Base-by-base conservation (phyloP, 2,797 vertebrate species). In the Mus spretus region DNA sequence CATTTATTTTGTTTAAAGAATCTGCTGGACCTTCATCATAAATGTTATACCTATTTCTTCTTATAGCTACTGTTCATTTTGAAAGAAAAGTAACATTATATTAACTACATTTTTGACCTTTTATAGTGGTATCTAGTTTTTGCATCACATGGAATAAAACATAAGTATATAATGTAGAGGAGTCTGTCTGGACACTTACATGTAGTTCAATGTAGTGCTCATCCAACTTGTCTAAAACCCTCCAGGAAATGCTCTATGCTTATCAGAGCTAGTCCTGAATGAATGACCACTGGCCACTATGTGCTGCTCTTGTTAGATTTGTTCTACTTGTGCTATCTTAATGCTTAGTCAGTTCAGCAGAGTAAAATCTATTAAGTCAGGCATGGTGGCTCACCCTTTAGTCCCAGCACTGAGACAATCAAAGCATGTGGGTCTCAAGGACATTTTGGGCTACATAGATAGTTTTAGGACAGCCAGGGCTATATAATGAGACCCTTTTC, bases 81-180 rank as follows among this genome's bases (percentile, higher is more conserved):
- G 67, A 90, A 94, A 91, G 72, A 75, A 96, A 91, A 90, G 37
- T 65, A 77, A 3, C 75, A 37, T 26, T 91, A 22, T 96, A 59
- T 87, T 57, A 92, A 34, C 40, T 87, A 0, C 57, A 20, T 70
- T 50, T 65, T 91, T 92, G 84, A 55, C 40, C 53, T 50, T 95
- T 89, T 95, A 53, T 89, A 89, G 81, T 81, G 40, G 61, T 44
- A 8, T 82, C 47, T 96, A 26, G 26, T 67, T 67, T 95, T 78
- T 89, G 65, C 1, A 50, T 90, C 74, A 37, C 3, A 81, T 61
- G n/a, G 85, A 91, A 89, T 81, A 55, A 83, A 91, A 91, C 65
- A 86, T 92, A 94, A 82, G 34, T 74, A 28, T 63, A 40, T 4
- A 81, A 44, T 75, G 53, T 55, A 78, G 57, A 84, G 55, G 61